Base-by-base conservation (phyloP, 2,113 vertebrate species). In the Oryzias javanicus region DNA sequence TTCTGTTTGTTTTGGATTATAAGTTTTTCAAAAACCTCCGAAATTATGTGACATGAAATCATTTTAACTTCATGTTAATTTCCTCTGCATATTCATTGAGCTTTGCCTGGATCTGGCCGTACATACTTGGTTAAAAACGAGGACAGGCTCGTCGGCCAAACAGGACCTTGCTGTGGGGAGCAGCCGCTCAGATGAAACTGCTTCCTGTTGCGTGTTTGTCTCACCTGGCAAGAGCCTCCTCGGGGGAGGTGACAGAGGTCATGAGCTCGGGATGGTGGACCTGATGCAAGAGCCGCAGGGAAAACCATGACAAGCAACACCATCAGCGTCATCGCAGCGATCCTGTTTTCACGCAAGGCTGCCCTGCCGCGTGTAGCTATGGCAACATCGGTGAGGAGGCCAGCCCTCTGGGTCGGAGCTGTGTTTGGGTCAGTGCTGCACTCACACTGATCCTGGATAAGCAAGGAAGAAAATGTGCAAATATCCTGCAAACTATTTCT, bases 121-220 rank as follows among this genome's bases (percentile, higher is more conserved):
- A 10, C 10, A 29, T 60, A 27, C 70, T 57, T 56, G 27, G 53
- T 35, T 35, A 35, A 12, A 44, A 70, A 70, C 25, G 22, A 70
- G 71, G 72, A 69, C 72, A 63, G 40, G 62, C 55, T 42, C 51
- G 44, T 61, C 55, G 40, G 59, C 44, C 50, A 22, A 78, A 76
- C 66, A 64, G 76, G 72, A 86, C 85, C 86, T 90, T 85, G 82
- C 86, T 83, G 42, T 18, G n/a, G 79, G 83, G 75, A 55, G 14
- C 35, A 4, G 42, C 8, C 35, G 35, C 35, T 12, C 10, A 35
- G 35, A 45, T 62, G 55, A 27, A 64, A 58, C 64, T 14, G 64
- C 64, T 49, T 42, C 70, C 59, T 47, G 71, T 64, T 76, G 78
- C 50, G 14, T 81, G 70, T 69, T 60, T 78, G 72, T 84, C 79